Conservation (phyloP, 2,888 invertebrate genomes). For the Bombylius discolor region DNA sequence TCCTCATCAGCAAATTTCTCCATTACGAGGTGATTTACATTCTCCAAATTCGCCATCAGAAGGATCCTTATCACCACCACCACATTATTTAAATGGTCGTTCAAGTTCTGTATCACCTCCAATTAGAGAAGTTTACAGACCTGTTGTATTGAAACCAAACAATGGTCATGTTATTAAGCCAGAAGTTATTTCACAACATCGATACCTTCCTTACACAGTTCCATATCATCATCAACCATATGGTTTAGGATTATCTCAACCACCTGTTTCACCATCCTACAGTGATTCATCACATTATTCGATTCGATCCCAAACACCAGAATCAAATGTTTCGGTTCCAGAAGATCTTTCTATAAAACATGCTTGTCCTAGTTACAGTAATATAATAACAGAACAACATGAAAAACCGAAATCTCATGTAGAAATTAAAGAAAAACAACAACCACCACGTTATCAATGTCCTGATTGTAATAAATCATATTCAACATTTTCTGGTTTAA, state of each 20-base stretch:
- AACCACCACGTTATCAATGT: constrained; percentile 70
- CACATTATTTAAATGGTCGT: constrained; percentile 32
- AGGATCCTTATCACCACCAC: constrained; percentile 33
- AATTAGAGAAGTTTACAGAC: constrained; percentile 29
- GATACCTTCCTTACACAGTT: constrained; percentile 27
- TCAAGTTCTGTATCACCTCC: constrained; percentile 35
- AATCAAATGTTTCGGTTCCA: constrained; percentile 32
- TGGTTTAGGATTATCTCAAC: constrained; percentile 17
- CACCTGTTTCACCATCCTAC: constrained; percentile 36
- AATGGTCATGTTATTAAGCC: constrained; percentile 9
- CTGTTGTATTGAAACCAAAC: constrained; percentile 24
- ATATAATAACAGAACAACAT: neutral
- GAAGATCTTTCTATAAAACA: constrained; percentile 35
- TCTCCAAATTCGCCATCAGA: constrained; percentile 33
- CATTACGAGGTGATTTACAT: constrained; percentile 27
- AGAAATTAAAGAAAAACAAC: constrained; percentile 27
- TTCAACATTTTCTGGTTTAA: constrained; percentile 91
- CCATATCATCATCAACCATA: constrained; percentile 20
- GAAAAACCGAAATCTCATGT: neutral
- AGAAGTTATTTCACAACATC: constrained; percentile 15
- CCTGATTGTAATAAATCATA: constrained; percentile 90
- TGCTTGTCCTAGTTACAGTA: neutral
- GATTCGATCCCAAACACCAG: constrained; percentile 34
- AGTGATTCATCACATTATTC: constrained; percentile 32
- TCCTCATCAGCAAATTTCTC: constrained; percentile 25